A percentile compares a stretch with the other conserved stretches of the same genome.
Evolutionary conservation across 2,888 invertebrate species (phyloP).

Genomic region (Diarsia brunnea): DNA sequence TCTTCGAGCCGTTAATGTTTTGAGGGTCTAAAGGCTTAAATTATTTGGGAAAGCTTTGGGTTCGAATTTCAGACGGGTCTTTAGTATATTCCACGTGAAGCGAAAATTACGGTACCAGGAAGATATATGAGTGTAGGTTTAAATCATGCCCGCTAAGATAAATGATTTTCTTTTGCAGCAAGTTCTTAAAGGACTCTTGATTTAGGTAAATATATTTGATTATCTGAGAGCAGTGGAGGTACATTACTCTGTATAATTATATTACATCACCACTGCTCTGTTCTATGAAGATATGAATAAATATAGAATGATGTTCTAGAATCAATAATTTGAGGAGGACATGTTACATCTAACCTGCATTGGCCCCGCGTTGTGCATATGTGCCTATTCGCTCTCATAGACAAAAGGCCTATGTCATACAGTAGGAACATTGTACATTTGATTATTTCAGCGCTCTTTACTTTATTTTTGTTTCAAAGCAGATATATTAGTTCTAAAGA

Average conservation of each 20-base stretch:
- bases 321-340: too few relatives aligned
- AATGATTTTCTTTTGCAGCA: background rate
- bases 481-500: background rate
- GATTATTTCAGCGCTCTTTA: background rate
- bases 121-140: conserved; percentile 24
- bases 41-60: conserved; percentile 42
- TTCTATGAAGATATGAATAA: too few relatives aligned
- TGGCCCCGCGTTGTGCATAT: too few relatives aligned
- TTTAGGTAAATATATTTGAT: background rate
- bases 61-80: conserved; percentile 45
- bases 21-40: conserved; percentile 38
- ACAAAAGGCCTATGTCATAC: too few relatives aligned
- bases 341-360: too few relatives aligned
- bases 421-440: background rate
- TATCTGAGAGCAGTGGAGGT: too few relatives aligned
- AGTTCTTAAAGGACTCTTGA: too few relatives aligned
- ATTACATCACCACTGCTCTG: too few relatives aligned
- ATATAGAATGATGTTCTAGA: too few relatives aligned
- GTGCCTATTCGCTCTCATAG: too few relatives aligned
- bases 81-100: conserved; percentile 38
- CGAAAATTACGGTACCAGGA: conserved; percentile 37
- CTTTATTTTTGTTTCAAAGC: background rate
- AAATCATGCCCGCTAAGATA: background rate
- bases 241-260: too few relatives aligned
- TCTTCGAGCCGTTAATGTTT: conserved; percentile 53